These are phyloP conservation scores for Cyrtonyx montezumae DNA, from an alignment of 2,113 vertebrate genomes.

Conservation along the genomic window DNA sequence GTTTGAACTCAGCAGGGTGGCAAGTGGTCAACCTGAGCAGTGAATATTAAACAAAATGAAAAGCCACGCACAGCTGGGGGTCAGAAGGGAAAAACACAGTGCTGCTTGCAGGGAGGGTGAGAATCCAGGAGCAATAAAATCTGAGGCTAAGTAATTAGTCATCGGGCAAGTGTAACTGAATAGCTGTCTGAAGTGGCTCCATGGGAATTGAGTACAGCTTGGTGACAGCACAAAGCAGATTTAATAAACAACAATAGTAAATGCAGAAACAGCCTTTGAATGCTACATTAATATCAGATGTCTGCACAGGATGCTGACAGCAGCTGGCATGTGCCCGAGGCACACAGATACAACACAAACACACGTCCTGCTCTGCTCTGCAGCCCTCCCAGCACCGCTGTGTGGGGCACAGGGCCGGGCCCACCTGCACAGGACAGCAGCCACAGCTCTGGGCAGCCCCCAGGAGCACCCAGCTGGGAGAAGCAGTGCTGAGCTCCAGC, in stretches of 20 bases:
- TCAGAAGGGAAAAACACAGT: conserved; percentile 12
- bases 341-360: fast-evolving
- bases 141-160: neutral
- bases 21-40: neutral
- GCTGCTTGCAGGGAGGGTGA: neutral
- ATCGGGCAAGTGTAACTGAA: neutral
- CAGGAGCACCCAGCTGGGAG: neutral
- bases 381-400: neutral
- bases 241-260: neutral
- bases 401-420: neutral
- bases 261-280: neutral
- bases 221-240: neutral
- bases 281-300: neutral
- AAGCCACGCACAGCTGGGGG: neutral
- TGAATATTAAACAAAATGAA: neutral
- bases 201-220: neutral
- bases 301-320: neutral
- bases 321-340: fast-evolving
- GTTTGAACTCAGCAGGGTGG: neutral
- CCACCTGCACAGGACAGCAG: too few relatives aligned
- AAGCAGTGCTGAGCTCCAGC: neutral
- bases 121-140: conserved; percentile 8
- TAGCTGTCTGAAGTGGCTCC: neutral
- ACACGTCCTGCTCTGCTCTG: neutral
- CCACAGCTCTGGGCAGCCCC: too few relatives aligned